Evolutionary conservation across 2,797 vertebrate genomes (phyloP).

Genomic region (Todus mexicanus): DNA sequence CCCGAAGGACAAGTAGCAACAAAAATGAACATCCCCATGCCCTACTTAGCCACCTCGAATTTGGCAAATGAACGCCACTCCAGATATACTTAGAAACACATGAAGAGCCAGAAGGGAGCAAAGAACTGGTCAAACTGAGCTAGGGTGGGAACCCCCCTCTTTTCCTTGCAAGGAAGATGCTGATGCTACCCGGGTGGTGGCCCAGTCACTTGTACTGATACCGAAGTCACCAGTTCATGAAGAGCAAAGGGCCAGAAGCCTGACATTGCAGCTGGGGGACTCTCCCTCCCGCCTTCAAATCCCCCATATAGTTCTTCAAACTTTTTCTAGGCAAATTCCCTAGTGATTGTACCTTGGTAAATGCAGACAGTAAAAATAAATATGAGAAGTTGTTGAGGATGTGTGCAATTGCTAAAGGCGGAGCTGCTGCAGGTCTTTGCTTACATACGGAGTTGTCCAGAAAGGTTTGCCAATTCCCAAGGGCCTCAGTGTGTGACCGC

Average conservation of each 20-base stretch:
- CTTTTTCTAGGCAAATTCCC: not conserved
- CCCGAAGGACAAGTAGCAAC: not conserved
- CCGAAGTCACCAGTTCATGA: not conserved
- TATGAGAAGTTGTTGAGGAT: not conserved
- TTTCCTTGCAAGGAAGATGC: not conserved
- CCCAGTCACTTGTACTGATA: not conserved
- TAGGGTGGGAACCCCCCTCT: not conserved
- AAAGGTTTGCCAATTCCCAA: not conserved
- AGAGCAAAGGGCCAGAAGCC: not conserved
- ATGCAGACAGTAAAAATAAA: not conserved
- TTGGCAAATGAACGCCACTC: not conserved
- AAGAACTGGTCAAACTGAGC: not conserved
- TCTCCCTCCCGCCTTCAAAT: not conserved
- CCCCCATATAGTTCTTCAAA: not conserved
- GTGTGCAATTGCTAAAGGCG: not conserved
- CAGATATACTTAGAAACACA: not conserved
- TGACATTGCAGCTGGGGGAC: not conserved
- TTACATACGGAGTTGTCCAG: accelerated
- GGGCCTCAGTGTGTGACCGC: not conserved
- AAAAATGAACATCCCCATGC: not conserved
- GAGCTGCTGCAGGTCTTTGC: not conserved
- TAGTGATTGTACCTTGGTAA: not conserved
- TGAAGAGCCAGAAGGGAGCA: not conserved
- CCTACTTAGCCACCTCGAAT: not conserved
- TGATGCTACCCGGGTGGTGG: not conserved